phyloP scores from a whole-genome alignment of 2,797 vertebrate species.

The Clarias platycephalus region DNA sequence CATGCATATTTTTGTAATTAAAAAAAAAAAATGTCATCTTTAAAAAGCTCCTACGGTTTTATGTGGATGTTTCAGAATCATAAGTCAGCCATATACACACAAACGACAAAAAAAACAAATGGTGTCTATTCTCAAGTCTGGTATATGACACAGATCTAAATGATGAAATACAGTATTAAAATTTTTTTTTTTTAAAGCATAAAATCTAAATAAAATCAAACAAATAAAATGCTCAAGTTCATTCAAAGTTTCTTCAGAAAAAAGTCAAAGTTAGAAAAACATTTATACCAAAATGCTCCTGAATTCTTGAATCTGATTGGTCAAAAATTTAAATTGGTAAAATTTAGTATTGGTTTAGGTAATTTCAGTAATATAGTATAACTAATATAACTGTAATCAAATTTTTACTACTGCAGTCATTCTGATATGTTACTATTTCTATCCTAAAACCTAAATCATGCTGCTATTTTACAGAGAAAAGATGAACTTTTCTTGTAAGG shows the following conservation, averaged over 20 bases:
- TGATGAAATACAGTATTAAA: background rate
- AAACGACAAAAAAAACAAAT: background rate
- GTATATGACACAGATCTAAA: background rate
- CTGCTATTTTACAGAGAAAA: too few relatives aligned
- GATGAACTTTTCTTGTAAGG: too few relatives aligned
- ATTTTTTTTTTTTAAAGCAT: too few relatives aligned
- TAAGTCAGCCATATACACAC: background rate
- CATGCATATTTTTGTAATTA: background rate
- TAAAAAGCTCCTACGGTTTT: constrained; percentile 2
- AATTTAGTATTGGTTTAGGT: too few relatives aligned
- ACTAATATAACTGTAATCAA: too few relatives aligned
- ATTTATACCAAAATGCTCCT: background rate
- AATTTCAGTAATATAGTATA: too few relatives aligned
- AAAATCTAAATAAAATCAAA: too few relatives aligned
- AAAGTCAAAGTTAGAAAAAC: background rate
- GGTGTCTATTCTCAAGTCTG: background rate
- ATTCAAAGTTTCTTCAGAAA: background rate
- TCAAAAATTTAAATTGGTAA: background rate
- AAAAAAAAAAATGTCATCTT: too few relatives aligned
- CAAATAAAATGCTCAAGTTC: background rate
- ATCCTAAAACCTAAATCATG: too few relatives aligned
- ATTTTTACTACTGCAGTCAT: too few relatives aligned
- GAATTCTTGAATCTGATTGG: background rate
- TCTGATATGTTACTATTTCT: too few relatives aligned
- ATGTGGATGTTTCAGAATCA: background rate